A percentile compares a stretch with the other conserved stretches of the same genome.
These are phyloP conservation scores for Scomber colias DNA, from an alignment of 2,113 vertebrate species.

Conservation along the genomic window DNA sequence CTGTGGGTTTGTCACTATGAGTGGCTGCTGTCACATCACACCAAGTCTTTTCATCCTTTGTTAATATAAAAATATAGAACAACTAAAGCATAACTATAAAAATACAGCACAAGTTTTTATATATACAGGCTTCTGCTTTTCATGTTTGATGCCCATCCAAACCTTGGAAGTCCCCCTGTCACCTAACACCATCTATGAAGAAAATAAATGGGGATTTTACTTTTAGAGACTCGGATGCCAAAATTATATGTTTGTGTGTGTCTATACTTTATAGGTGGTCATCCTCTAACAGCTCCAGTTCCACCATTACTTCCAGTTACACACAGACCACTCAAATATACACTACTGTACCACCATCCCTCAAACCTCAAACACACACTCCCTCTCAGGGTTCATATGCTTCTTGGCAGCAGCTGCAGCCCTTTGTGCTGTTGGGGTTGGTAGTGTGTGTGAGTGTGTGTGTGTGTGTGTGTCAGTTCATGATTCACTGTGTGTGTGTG, in stretches of 20 bases:
- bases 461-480: slow-evolving; percentile 32
- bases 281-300: background rate
- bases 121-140: too few relatives aligned
- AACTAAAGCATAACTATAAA: too few relatives aligned
- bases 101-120: too few relatives aligned
- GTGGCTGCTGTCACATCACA: too few relatives aligned
- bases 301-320: background rate
- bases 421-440: slow-evolving; percentile 55
- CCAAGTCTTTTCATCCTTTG: too few relatives aligned
- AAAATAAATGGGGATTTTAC: too few relatives aligned
- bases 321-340: slow-evolving; percentile 17
- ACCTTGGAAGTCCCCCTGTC: too few relatives aligned
- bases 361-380: slow-evolving; percentile 37
- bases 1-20: background rate
- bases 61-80: too few relatives aligned
- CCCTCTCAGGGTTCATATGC: slow-evolving; percentile 33
- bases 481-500: slow-evolving; percentile 24
- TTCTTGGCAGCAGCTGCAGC: slow-evolving; percentile 66
- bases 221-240: too few relatives aligned
- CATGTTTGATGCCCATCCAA: too few relatives aligned
- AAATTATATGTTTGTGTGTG: background rate
- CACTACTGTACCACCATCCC: too few relatives aligned
- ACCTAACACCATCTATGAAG: too few relatives aligned
- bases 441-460: slow-evolving; percentile 20
- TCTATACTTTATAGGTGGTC: background rate